Evolutionary conservation across 2,113 vertebrate species (phyloP).

Genomic region (Myiagra hebetior): DNA sequence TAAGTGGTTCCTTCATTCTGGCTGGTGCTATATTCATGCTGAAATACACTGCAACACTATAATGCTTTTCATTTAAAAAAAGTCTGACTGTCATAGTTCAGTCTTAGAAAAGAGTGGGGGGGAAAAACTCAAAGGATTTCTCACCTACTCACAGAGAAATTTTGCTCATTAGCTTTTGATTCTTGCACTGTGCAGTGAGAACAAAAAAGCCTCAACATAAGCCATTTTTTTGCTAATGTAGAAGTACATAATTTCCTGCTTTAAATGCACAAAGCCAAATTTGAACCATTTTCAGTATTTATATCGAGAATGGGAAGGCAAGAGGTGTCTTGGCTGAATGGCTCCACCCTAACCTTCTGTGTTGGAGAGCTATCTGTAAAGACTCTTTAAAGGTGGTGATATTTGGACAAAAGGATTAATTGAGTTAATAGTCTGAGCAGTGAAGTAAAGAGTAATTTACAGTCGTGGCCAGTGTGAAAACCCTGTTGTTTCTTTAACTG

Average conservation of each 20-base stretch:
- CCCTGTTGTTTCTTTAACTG: neutral
- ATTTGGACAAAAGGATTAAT: neutral
- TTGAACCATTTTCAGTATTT: neutral
- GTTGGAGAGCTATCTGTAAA: neutral
- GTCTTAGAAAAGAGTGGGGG: neutral
- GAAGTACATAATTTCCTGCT: neutral
- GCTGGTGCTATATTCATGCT: neutral
- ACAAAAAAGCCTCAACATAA: neutral
- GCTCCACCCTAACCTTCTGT: neutral
- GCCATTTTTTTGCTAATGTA: neutral
- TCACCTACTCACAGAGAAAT: neutral
- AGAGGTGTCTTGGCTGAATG: neutral
- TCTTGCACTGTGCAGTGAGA: neutral
- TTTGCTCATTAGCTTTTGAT: neutral
- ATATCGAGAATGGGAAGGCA: neutral
- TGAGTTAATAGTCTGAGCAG: neutral
- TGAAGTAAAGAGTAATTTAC: neutral
- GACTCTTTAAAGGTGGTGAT: neutral
- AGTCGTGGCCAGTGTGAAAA: neutral
- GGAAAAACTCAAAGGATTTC: neutral
- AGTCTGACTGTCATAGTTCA: neutral
- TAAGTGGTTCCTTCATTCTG: neutral
- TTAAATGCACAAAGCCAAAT: neutral
- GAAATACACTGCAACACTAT: neutral
- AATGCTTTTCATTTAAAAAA: neutral